Evolutionary conservation across 2,797 vertebrate species (phyloP).

Genomic region (Cynodonichthys magdalenae): DNA sequence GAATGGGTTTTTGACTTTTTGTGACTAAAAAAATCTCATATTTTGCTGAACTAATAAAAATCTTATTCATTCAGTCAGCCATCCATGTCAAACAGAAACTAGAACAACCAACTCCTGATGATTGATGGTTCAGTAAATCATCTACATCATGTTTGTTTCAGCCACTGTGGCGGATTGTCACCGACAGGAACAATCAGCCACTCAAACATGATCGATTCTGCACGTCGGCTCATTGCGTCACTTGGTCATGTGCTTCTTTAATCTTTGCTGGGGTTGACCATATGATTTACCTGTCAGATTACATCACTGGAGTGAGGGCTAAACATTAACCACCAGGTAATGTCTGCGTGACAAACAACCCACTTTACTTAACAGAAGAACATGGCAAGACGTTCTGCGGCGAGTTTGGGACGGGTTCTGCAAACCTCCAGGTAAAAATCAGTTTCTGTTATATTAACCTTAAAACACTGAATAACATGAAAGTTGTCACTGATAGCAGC

Average conservation of each 20-base stretch:
- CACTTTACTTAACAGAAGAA: constrained; percentile 12
- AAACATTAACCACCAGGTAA: constrained; percentile 60
- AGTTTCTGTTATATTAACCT: background rate
- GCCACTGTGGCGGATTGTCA: background rate
- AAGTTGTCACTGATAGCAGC: background rate
- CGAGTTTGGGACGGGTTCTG: constrained; percentile 23
- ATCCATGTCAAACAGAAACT: too few relatives aligned
- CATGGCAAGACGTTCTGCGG: constrained; percentile 56
- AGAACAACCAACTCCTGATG: background rate
- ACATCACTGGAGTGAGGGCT: background rate
- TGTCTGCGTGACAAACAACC: constrained; percentile 9
- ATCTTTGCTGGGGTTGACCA: constrained; percentile 20
- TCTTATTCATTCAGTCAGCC: too few relatives aligned
- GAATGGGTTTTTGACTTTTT: too few relatives aligned
- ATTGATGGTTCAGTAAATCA: background rate
- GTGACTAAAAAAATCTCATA: too few relatives aligned
- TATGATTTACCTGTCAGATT: background rate
- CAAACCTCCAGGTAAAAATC: constrained; percentile 46
- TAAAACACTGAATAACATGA: background rate
- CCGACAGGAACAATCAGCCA: constrained; percentile 2
- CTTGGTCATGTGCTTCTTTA: constrained; percentile 29
- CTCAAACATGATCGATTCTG: constrained; percentile 42
- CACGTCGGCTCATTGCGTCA: constrained; percentile 20
- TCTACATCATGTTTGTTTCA: background rate
- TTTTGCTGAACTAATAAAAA: too few relatives aligned